Percentiles rank a stretch among this genome's conserved stretches.
Conservation (phyloP, 2,888 invertebrate species). For the Apodemia zela region DNA sequence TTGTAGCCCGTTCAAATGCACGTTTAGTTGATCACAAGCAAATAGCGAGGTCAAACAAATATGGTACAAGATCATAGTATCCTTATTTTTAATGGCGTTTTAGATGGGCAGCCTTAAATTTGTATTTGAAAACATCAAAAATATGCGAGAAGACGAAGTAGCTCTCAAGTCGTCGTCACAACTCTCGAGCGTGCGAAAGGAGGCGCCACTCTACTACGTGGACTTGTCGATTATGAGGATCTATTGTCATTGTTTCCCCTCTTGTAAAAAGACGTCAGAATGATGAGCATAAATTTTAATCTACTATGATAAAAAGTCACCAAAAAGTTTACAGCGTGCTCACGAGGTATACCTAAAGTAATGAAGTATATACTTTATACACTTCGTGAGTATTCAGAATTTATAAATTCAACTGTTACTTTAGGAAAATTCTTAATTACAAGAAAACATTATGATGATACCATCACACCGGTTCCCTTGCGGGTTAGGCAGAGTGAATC, state of each 20-base stretch:
- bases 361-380: too few relatives aligned
- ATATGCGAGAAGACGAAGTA: neutral
- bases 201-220: neutral
- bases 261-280: neutral
- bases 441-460: too few relatives aligned
- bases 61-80: neutral
- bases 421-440: too few relatives aligned
- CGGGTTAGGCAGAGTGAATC: too few relatives aligned
- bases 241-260: constrained; percentile 10
- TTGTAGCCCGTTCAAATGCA: too few relatives aligned
- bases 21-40: neutral
- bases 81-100: neutral
- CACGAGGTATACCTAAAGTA: too few relatives aligned
- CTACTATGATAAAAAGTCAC: neutral
- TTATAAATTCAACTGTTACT: too few relatives aligned
- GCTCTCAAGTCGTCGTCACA: neutral
- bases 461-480: too few relatives aligned
- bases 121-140: constrained; percentile 8
- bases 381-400: too few relatives aligned
- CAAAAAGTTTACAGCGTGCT: too few relatives aligned
- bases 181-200: neutral
- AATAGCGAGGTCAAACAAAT: neutral
- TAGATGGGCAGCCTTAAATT: neutral
- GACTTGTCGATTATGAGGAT: constrained; percentile 4
- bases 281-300: neutral